Evolutionary conservation across 1,140 invertebrate species (phyloP), one percentile per base, ranked within the genome.

Genomic region (Agrilus planipennis): DNA sequence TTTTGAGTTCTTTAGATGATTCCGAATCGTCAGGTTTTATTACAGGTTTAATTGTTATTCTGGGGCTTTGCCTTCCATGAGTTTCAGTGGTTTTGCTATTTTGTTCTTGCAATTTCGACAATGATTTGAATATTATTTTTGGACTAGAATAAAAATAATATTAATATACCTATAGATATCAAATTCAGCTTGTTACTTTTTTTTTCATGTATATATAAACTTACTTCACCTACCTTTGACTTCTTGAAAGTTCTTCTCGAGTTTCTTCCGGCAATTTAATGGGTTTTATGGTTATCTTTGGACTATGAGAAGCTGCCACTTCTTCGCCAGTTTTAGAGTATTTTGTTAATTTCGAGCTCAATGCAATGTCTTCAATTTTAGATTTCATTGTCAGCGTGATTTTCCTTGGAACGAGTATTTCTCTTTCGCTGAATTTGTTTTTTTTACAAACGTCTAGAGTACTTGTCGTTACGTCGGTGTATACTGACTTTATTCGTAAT

Each of bases 261-360:
- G 47, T 48, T 36, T 40, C 27, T 27, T 50, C 49, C 10, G 54
- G 49, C 3, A 44, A 49, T 49, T 61, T 58, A 7, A 57, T 41
- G 10, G 51, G 57, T 47, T 60, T 62, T 20, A 60, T 55, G 2
- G 58, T 59, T 18, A 62, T 53, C 45, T 61, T 62, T 1, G 58
- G 54, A 34, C 46, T 50, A 1, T 22, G 20, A 16, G 14, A 40
- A 27, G 20, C 31, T 40, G 21, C 30, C 20, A 15, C 23, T 42
- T 4, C 23, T 12, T 1, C 22, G 41, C n/a, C 32, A 21, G 27
- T 34, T 34, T 34, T 25, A 31, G 10, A 27, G 29, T 21, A 40
- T 30, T 21, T 40, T 40, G 19, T 17, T 30, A 30, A 40, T 30
- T 34, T 16, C 21, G 12, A 40, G 22, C 12, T 15, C 31, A 25